Evolutionary conservation across 2,888 invertebrate genomes (phyloP), one percentile per base, ranked within the genome.

Genomic region (Neria commutata): DNA sequence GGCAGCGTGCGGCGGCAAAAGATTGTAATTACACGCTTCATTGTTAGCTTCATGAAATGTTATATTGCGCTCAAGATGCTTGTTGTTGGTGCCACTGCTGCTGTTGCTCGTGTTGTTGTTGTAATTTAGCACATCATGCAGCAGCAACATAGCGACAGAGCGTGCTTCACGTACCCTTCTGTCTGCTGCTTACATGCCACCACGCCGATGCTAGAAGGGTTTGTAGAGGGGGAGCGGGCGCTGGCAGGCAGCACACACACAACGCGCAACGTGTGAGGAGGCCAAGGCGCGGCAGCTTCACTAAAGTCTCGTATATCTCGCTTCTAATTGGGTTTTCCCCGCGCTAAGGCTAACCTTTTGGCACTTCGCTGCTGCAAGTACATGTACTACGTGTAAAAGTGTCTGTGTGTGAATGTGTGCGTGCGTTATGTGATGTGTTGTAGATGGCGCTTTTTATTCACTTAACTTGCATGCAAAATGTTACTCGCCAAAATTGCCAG

Each of bases 1-100:
- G 24, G 5, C 16, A 45, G 26, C 40, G 16, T 46, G 66, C 65
- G 54, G 61, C 65, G 64, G 59, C 72, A 75, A 71, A 74, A 73
- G 78, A 78, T 76, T 79, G 78, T 79, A 79, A 79, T 79, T 79
- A 79, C 79, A 79, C 78, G 79, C 79, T 79, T 77, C 78, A 79
- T 79, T 79, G 78, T 78, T 78, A 73, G 72, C 71, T 61, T 58
- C 57, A 17, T 54, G 54, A 48, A 54, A 49, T 54, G 52, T 57
- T 57, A 47, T 52, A 47, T 54, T 53, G 33, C n/a, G n/a, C n/a
- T n/a, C n/a, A n/a, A n/a, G n/a, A n/a, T n/a, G n/a, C n/a, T 21
- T 56, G 51, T 56, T 57, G 51, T 45, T 58, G 54, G 40, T 40
- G 42, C 48, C 25, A 45, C 55, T 23, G 29, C 33, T 45, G 11